Conservation (phyloP, 2,113 vertebrate genomes). For the Columba janthina region DNA sequence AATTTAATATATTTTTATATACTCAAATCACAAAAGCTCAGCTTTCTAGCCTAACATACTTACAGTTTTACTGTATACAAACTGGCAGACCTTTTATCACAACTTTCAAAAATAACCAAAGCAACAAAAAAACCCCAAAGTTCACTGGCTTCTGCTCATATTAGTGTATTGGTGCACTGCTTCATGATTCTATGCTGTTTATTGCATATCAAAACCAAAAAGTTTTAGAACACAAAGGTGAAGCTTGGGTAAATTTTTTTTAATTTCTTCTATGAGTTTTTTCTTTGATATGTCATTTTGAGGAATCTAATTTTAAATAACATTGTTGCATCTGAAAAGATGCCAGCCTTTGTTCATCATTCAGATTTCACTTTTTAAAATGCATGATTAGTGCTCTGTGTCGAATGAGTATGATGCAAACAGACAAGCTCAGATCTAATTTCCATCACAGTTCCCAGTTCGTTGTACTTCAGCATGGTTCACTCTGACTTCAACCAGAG, state of each 20-base stretch:
- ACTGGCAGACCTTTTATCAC: background rate
- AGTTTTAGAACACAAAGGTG: background rate
- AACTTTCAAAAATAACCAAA: background rate
- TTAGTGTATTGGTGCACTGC: background rate
- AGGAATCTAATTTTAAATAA: background rate
- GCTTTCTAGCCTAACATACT: background rate
- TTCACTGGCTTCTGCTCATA: background rate
- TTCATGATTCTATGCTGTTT: background rate
- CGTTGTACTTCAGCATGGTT: background rate
- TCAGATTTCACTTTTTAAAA: background rate
- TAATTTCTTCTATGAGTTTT: background rate
- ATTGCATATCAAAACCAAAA: background rate
- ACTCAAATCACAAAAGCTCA: background rate
- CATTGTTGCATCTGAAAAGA: background rate
- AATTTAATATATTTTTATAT: no score
- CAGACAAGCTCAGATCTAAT: background rate
- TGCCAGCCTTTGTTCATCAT: background rate
- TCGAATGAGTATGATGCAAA: background rate
- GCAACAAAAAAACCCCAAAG: background rate
- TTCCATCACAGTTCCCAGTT: rapidly evolving
- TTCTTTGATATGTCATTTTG: background rate
- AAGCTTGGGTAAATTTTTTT: background rate
- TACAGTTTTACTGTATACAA: background rate
- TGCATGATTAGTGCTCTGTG: background rate
- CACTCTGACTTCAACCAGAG: background rate